Evolutionary conservation across 2,797 vertebrate genomes (phyloP).

Genomic region (Tauraco hartlaubi): DNA sequence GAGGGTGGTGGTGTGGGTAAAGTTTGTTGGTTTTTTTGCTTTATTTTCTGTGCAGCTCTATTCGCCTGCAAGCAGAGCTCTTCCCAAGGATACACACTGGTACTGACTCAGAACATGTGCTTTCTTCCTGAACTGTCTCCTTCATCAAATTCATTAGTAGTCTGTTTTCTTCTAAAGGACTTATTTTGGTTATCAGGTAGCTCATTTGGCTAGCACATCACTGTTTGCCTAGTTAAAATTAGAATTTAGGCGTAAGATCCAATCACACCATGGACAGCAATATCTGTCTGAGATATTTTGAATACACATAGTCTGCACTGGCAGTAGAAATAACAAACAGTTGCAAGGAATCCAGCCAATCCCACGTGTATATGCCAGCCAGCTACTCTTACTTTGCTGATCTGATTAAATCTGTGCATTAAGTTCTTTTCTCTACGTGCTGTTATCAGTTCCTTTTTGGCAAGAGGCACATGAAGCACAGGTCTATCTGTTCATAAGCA

Average conservation of each 20-base stretch:
- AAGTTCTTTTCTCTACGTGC: not conserved
- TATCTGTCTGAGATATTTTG: not conserved
- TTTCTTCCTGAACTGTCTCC: not conserved
- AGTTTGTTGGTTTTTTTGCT: not conserved
- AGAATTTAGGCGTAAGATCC: not conserved
- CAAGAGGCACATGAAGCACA: not conserved
- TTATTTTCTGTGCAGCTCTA: not conserved
- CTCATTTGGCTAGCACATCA: not conserved
- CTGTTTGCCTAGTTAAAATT: not conserved
- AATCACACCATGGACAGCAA: not conserved
- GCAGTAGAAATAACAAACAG: slow-evolving; percentile 23
- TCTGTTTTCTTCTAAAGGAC: not conserved
- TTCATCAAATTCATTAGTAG: not conserved
- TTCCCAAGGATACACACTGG: not conserved
- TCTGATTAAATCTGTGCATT: slow-evolving; percentile 56
- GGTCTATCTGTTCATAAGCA: not conserved
- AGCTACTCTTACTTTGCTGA: not conserved
- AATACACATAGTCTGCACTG: not conserved
- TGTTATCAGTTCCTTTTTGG: not conserved
- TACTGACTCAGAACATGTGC: fast-evolving
- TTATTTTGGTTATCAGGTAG: not conserved
- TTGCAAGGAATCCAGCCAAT: not conserved
- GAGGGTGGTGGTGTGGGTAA: no score
- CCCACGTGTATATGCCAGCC: not conserved
- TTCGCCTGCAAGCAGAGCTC: not conserved